Evolutionary conservation across 2,797 vertebrate species (phyloP).

Genomic region (Parauchenoglanis punctatus): DNA sequence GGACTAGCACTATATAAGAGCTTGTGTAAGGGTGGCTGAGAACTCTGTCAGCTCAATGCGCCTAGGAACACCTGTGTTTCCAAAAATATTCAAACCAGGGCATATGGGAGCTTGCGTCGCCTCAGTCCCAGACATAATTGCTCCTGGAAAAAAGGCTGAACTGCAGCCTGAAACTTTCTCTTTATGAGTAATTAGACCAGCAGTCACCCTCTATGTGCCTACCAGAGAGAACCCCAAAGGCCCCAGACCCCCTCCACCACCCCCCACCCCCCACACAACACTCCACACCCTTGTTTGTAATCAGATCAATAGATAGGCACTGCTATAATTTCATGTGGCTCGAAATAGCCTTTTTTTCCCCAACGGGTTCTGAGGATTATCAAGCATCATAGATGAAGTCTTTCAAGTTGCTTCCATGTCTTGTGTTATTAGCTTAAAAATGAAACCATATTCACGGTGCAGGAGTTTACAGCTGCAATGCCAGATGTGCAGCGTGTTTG

Average conservation of each 20-base stretch:
- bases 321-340: conserved; percentile 30
- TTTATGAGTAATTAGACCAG: conserved; percentile 51
- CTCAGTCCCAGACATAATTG: conserved; percentile 58
- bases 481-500: conserved; percentile 21
- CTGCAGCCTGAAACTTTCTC: conserved; percentile 43
- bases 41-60: conserved; percentile 45
- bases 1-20: conserved; percentile 55
- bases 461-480: background rate
- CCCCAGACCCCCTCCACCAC: background rate
- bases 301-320: conserved; percentile 40
- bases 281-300: conserved; percentile 29
- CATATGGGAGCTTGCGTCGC: conserved; percentile 60
- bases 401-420: conserved; percentile 19
- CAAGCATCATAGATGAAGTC: background rate
- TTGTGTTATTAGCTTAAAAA: conserved; percentile 14
- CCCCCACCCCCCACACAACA: conserved; percentile 9
- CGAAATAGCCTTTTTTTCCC: conserved; percentile 46
- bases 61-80: conserved; percentile 66
- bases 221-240: background rate
- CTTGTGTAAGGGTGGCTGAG: conserved; percentile 39
- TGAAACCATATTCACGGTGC: background rate
- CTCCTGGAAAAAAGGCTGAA: conserved; percentile 39
- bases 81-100: conserved; percentile 66
- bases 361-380: conserved; percentile 21
- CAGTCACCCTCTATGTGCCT: conserved; percentile 26